Evolutionary conservation across 2,797 vertebrate genomes (phyloP).

Genomic region (Amniataba percoides): DNA sequence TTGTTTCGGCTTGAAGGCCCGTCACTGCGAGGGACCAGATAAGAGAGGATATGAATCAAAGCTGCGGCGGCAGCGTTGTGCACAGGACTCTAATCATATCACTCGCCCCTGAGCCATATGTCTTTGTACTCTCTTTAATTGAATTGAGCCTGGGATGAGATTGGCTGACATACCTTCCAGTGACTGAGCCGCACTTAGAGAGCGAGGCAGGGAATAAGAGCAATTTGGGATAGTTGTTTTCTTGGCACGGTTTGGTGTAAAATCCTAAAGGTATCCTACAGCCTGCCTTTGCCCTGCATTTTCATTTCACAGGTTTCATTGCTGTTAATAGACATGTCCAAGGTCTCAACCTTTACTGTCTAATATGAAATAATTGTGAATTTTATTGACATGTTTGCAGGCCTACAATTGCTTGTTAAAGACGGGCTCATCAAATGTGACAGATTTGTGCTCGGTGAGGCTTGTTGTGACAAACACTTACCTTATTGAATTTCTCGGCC

Average conservation of each 20-base stretch:
- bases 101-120: constrained; percentile 74
- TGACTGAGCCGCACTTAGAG: constrained; percentile 48
- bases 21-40: constrained; percentile 53
- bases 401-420: constrained; percentile 27
- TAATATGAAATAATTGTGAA: constrained; percentile 43
- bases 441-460: constrained; percentile 30
- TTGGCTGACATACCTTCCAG: constrained; percentile 77
- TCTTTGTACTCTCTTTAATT: constrained; percentile 84
- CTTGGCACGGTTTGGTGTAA: constrained; percentile 41
- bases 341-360: constrained; percentile 35
- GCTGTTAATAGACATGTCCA: background rate
- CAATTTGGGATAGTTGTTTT: constrained; percentile 55
- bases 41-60: constrained; percentile 77
- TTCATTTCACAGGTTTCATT: constrained; percentile 26
- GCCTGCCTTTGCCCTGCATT: constrained; percentile 3
- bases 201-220: constrained; percentile 42
- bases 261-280: constrained; percentile 29
- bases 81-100: constrained; percentile 83
- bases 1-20: constrained; percentile 30
- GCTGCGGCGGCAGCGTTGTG: constrained; percentile 60
- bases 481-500: constrained; percentile 69
- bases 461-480: constrained; percentile 63
- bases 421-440: constrained; percentile 49
- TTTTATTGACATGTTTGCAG: constrained; percentile 44
- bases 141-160: constrained; percentile 79